Base-by-base conservation (phyloP, 1,140 invertebrate genomes). In the Bactericera cockerelli region DNA sequence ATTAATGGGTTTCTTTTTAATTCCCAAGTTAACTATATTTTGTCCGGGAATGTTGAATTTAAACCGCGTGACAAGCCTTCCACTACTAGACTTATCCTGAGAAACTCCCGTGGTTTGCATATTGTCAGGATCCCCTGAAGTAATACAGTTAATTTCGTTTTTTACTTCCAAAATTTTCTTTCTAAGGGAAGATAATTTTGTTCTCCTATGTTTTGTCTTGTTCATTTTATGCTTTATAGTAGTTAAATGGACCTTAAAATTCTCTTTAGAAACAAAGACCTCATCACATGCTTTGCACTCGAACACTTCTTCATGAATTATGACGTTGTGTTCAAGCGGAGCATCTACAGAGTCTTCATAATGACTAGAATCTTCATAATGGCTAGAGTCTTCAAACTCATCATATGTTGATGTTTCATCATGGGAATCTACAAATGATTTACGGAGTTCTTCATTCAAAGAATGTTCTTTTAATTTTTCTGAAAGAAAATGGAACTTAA, bases 231-330 rank as follows among this genome's bases (percentile, higher is more conserved):
- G 42, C 19, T 49, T 49, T 16, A 16, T 49, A 4, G 42, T 10
- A 16, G 22, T 49, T n/a, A 49, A 49, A 49, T 49, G 42, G n/a
- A 22, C 22, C 19, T 49, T 49, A n/a, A 6, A 56, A 31, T 59
- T 58, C 2, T 16, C 24, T 54, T 62, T 62, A 31, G 26, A 16
- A n/a, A 57, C 24, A 24, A 59, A 62, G 3, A 53, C 55, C 19
- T 55, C 36, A 19, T 62, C 61, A 36, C 61, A 62, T n/a, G 59
- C 42, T 33, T 62, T 42, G 24, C 61, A 62, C 21, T 58, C 55
- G 33, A 39, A 59, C n/a, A 28, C 31, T 19, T 39, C 31, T 1
- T 53, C 22, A n/a, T 49, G 54, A 10, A 49, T 16, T 10, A 49
- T 49, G 8, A 49, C 8, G n/a, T 49, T 49, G 19, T 16, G 42